These are phyloP conservation scores for Fistularia commersonii DNA, from an alignment of 2,797 vertebrate genomes.

Conservation along the genomic window DNA sequence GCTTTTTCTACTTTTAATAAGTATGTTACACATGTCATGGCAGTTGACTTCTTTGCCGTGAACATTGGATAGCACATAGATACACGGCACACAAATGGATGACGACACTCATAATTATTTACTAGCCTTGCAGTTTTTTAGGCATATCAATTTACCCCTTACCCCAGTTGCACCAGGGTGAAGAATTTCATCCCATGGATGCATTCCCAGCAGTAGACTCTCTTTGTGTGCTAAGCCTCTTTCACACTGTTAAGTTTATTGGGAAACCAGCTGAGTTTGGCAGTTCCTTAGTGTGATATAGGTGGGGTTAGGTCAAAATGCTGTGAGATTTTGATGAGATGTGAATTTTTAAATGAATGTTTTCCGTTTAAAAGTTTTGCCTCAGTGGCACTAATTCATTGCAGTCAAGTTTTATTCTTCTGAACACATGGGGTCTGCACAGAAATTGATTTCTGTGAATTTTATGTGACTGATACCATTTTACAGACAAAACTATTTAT, in stretches of 20 bases:
- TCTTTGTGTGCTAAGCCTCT: constrained; percentile 41
- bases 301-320: constrained; percentile 13
- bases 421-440: too few species aligned
- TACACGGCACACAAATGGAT: too few species aligned
- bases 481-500: too few species aligned
- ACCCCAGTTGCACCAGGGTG: constrained; percentile 30
- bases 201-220: constrained; percentile 26
- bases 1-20: too few species aligned
- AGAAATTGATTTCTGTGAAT: too few species aligned
- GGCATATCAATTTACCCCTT: constrained; percentile 29
- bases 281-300: constrained; percentile 9
- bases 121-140: constrained; percentile 15
- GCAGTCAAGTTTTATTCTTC: too few species aligned
- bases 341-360: constrained; percentile 14
- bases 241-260: constrained; percentile 37
- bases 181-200: constrained; percentile 32
- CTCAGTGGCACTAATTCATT: background rate
- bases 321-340: constrained; percentile 8
- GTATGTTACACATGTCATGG: too few species aligned
- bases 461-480: too few species aligned
- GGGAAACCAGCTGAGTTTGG: constrained; percentile 29
- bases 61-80: too few species aligned
- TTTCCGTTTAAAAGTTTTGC: constrained; percentile 1
- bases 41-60: too few species aligned
- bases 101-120: too few species aligned